phyloP scores from a whole-genome alignment of 2,797 vertebrate species.

The Mormyrops boulengeri region DNA sequence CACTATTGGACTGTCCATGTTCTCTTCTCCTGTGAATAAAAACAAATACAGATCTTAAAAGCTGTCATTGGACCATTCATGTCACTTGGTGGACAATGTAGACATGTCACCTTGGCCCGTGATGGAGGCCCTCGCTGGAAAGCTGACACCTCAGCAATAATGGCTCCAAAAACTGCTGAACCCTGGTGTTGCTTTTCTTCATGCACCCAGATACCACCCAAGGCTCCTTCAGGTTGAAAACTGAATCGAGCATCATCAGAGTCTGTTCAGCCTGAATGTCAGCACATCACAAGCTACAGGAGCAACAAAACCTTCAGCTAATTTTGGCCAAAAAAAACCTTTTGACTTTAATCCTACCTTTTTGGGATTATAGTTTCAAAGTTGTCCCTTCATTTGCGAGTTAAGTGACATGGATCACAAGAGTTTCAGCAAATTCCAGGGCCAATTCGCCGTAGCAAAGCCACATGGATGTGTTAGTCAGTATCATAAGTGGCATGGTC shows the following conservation, averaged over 20 bases:
- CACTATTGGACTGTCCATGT: not conserved
- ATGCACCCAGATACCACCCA: conserved; percentile 45
- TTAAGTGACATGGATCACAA: not conserved
- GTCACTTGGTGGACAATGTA: conserved; percentile 36
- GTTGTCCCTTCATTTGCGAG: not conserved
- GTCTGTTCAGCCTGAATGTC: not conserved
- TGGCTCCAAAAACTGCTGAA: conserved; percentile 35
- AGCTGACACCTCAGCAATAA: not conserved
- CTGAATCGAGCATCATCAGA: not conserved
- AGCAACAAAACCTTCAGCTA: not conserved
- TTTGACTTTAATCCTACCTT: not conserved
- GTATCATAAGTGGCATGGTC: not conserved
- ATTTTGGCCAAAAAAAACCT: not conserved
- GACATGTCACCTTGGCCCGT: conserved; percentile 42
- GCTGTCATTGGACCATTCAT: not conserved
- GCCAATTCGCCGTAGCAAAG: not conserved
- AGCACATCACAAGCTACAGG: not conserved
- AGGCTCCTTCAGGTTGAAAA: conserved; percentile 14
- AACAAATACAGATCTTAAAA: not conserved
- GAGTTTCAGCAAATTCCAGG: not conserved
- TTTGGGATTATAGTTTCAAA: not conserved
- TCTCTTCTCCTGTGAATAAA: not conserved
- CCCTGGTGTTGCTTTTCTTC: conserved; percentile 53
- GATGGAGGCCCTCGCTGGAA: conserved; percentile 38
- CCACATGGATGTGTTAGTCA: not conserved